Evolutionary conservation across 2,113 vertebrate genomes (phyloP), one percentile per base, ranked within the genome.

Genomic region (Calidris pygmaea): DNA sequence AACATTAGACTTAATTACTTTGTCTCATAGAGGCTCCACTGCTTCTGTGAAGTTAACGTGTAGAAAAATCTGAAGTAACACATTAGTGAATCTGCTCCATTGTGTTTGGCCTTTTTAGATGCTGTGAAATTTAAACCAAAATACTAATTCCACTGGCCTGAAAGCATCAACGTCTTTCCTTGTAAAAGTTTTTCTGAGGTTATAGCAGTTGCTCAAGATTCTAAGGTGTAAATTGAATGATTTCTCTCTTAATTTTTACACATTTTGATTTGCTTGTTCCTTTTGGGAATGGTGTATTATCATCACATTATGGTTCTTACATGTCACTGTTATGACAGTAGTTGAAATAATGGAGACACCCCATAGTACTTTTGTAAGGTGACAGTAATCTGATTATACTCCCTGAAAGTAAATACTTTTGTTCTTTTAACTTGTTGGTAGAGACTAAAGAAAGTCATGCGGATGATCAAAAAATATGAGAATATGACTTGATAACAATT

Each of bases 81-180:
- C 11, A 3, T 20, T 43, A 47, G 34, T 83, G 72, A 74, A 50
- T 86, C 20, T 84, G 15, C 32, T 84, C 5, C 63, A 4, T 72
- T 71, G 30, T 63, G n/a, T 83, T 85, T 93, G 73, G 47, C 60
- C 30, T 91, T 79, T 89, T 48, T 65, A 73, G 58, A 60, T 67
- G 67, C 59, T 77, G 88, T 92, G 63, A 90, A 90, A 84, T 76
- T 85, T 50, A 92, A 95, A 84, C 14, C 53, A 74, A 95, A 92
- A 55, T 59, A 74, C 43, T 77, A 67, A 74, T 81, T 92, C 72
- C 41, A 34, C 47, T 62, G 43, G 7, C n/a, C 59, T 53, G 75
- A 86, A 90, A 93, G 34, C 48, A 76, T 10, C 58, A 70, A 4
- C 24, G 32, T 70, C 27, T 86, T 92, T 48, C 30, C 29, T 47